Evolutionary conservation across 2,888 invertebrate genomes (phyloP), one percentile per base, ranked within the genome.

Genomic region (Drosophila algonquin): DNA sequence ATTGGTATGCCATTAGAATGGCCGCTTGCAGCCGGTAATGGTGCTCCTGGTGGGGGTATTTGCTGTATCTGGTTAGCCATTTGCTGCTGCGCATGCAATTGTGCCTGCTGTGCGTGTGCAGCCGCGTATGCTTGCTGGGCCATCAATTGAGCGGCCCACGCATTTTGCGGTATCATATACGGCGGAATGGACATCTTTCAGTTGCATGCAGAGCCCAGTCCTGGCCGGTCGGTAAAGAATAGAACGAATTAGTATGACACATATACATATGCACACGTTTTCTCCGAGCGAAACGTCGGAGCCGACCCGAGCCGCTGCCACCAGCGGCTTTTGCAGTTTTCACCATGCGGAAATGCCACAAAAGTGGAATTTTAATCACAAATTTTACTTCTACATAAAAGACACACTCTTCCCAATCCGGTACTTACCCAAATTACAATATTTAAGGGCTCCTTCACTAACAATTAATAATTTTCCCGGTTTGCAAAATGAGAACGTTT

Each of bases 71-170:
- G 91, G 76, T 91, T 91, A 12, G 91, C 91, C 92, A 91, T 92
- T 65, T 92, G 92, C 67, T 94, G 95, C 65, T 94, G 95, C 16
- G 94, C 94, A 73, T 94, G 94, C 87, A 94, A 92, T 86, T 94
- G 94, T 51, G 93, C 93, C 72, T 94, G 93, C 67, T 93, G 93
- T 21, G 93, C 93, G 70, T 93, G 93, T 7, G 93, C 93, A 76
- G 93, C 94, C 54, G 95, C 95, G 80, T 95, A 95, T 56, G 95
- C 94, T 92, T 97, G 97, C 92, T 97, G 97, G 85, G 96, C 97
- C 94, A 97, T 97, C 94, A 97, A 95, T 80, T 97, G 96, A 87
- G 97, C 96, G 95, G 97, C 96, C 95, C 96, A 96, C 46, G 97
- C 96, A 92, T 96, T 90, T 40, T 92, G 92, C 68, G 92, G 92